Evolutionary conservation across 2,888 invertebrate genomes (phyloP), one percentile per base, ranked within the genome.

Genomic region (Ochropleura plecta): DNA sequence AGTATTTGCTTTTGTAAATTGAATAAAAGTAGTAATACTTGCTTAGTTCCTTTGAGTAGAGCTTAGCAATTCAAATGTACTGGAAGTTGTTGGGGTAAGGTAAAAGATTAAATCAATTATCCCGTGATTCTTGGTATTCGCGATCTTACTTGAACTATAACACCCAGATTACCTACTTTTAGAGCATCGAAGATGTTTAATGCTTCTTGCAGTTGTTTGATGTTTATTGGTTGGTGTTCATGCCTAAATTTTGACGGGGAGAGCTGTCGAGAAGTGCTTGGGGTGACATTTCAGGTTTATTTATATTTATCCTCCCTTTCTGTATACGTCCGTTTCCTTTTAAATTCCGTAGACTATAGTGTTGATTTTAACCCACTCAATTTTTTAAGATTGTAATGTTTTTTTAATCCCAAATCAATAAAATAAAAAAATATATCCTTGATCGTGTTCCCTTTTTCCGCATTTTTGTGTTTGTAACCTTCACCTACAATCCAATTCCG

Each of bases 1-100:
- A 80, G 64, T 79, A 67, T 80, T 79, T 79, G 51, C 62, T 57
- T n/a, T 84, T 67, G 73, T 84, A 72, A 79, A 83, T 79, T 79
- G 48, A 83, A 79, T 79, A 66, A 70, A 79, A 83, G 64, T 65
- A 59, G 59, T 64, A 79, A 44, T 64, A 57, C 44, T 83, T 55
- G 62, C 57, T 30, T 71, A 62, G 55, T 57, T 78, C 59, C 63
- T 70, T 83, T 70, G 71, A 79, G 53, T n/a, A 20, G 40, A 59
- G 53, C 57, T 79, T 59, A 65, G 71, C 49, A 83, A 83, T 83
- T 83, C 71, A 79, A 65, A 79, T 70, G 48, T 30, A 64, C 59
- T 77, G 20, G 42, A 44, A 78, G 71, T 70, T 82, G 78, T 66
- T 70, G 55, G 30, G 49, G 53, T 62, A 46, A 82, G 40, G n/a